Base-by-base conservation (phyloP, 2,888 invertebrate genomes). In the Chloromyia formosa region DNA sequence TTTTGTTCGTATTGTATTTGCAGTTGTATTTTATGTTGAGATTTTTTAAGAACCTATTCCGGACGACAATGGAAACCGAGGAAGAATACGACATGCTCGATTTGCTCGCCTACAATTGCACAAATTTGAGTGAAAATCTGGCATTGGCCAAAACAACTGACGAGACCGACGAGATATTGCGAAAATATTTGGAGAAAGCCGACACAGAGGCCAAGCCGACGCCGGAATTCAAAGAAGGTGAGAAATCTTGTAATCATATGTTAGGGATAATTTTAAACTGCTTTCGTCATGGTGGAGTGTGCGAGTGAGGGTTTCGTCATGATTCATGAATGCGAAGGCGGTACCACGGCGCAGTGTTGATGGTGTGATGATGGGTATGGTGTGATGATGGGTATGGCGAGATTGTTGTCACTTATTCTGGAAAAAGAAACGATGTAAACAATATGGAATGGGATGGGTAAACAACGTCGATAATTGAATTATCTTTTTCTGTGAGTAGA, bases 151-250 rank as follows among this genome's bases (percentile, higher is more conserved):
- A 80, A 54, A 83, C 82, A 78, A 85, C 84, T 27, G 79, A 84
- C 27, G 88, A 88, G 74, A 86, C 86, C 68, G 87, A 88, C 53
- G 82, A 83, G 78, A 80, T 89, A 5, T 85, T 91, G 77, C 80
- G 83, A 56, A 87, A 87, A 75, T 91, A 91, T 79, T 87, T 91
- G 18, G 87, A 88, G 79, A 86, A 87, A 61, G 64, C 71, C 1
- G 77, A 80, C 71, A 75, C 27, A 4, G 74, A 76, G 60, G 42
- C 77, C n/a, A 73, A 78, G 35, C 10, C 53, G 23, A 76, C 79
- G 10, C 54, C 69, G 22, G 80, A 81, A 69, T 80, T 82, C 56
- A 79, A 80, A 73, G 80, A 80, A 77, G 82, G 82, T 82, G 78
- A n/a, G 40, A 9, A 35, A 35, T 35, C 2, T 35, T 62, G 16